These are phyloP conservation scores for Andrena haemorrhoa DNA, from an alignment of 2,888 invertebrate genomes.

Conservation along the genomic window DNA sequence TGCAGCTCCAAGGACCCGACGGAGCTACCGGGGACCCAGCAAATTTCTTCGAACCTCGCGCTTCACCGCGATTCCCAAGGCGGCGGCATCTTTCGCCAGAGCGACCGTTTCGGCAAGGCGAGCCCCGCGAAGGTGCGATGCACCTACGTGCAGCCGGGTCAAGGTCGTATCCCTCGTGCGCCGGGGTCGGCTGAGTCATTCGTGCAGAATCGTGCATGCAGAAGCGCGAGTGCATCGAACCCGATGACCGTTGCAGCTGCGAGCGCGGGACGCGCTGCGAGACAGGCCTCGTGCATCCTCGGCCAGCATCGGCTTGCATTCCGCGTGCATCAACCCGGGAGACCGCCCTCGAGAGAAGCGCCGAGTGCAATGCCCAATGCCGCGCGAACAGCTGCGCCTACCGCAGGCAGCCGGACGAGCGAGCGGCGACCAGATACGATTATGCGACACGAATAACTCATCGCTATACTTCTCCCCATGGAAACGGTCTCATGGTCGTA, in stretches of 20 bases:
- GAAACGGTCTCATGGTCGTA: background rate
- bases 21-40: background rate
- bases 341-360: conserved; percentile 80
- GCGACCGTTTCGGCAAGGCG: conserved; percentile 35
- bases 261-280: conserved; percentile 53
- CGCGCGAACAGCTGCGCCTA: conserved; percentile 68
- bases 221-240: conserved; percentile 83
- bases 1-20: background rate
- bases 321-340: conserved; percentile 80
- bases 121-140: conserved; percentile 77
- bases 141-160: conserved; percentile 82
- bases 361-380: conserved; percentile 81
- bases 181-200: conserved; percentile 81
- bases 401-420: conserved; percentile 26
- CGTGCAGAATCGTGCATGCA: conserved; percentile 78
- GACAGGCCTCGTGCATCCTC: conserved; percentile 69
- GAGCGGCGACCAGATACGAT: conserved; percentile 27
- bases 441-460: conserved; percentile 33
- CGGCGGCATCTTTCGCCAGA: conserved; percentile 8
- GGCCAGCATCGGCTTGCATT: conserved; percentile 77
- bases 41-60: background rate
- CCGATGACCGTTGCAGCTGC: conserved; percentile 83
- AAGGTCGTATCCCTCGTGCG: conserved; percentile 81
- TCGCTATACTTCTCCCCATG: background rate
- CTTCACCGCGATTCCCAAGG: background rate